phyloP scores from a whole-genome alignment of 1,140 invertebrate genomes.

The Leptinotarsa texana region DNA sequence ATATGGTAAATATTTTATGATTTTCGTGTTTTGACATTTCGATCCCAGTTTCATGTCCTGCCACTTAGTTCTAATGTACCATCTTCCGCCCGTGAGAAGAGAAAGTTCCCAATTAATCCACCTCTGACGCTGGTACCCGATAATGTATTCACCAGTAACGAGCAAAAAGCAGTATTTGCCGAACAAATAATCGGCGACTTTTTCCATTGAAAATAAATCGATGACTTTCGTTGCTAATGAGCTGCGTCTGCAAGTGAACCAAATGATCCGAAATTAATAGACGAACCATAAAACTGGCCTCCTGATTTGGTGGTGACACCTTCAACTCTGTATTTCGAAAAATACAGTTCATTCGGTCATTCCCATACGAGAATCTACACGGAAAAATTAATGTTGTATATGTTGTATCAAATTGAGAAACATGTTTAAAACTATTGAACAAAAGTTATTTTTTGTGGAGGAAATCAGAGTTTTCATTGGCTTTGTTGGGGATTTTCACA shows the following conservation, averaged over 20 bases:
- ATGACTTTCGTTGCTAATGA: slow-evolving; percentile 1
- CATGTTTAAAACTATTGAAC: too few species aligned
- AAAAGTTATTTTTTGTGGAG: too few species aligned
- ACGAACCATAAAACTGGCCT: slow-evolving; percentile 16
- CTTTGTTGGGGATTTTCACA: too few species aligned
- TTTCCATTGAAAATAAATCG: slow-evolving; percentile 7
- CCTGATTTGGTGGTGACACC: slow-evolving; percentile 17
- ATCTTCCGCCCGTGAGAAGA: neutral
- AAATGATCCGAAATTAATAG: slow-evolving; percentile 14
- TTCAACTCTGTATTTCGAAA: neutral
- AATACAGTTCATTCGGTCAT: neutral
- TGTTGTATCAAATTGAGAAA: too few species aligned
- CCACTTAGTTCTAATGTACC: too few species aligned
- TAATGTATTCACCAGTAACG: slow-evolving; percentile 21
- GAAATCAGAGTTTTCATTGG: too few species aligned
- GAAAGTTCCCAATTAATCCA: slow-evolving; percentile 4
- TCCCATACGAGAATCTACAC: too few species aligned
- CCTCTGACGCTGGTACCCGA: neutral
- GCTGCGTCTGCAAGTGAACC: neutral
- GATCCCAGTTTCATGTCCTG: too few species aligned
- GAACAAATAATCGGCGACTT: slow-evolving; percentile 1
- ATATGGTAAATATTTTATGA: too few species aligned
- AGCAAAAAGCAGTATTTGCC: slow-evolving; percentile 9
- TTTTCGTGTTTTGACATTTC: too few species aligned
- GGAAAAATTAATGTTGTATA: too few species aligned